Evolutionary conservation across 2,888 invertebrate species (phyloP).

Genomic region (Caenorhabditis drosophilae): DNA sequence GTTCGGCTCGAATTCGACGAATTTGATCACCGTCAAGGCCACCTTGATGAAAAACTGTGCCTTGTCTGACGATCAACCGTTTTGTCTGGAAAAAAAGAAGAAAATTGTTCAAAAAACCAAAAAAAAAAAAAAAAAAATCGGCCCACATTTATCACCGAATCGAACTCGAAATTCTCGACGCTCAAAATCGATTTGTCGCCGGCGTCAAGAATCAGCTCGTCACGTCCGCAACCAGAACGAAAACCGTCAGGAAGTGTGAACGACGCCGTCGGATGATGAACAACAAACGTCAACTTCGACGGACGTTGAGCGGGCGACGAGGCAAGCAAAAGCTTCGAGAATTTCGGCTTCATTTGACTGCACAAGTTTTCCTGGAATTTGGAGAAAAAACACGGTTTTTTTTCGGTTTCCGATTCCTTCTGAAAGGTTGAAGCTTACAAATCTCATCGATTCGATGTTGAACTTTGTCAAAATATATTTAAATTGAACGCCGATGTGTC

Average conservation of each 20-base stretch:
- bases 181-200: slow-evolving; percentile 18
- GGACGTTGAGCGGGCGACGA: slow-evolving; percentile 17
- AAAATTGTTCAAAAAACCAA: not conserved
- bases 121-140: not conserved
- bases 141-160: slow-evolving; percentile 15
- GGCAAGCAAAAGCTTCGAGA: slow-evolving; percentile 11
- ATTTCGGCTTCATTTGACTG: slow-evolving; percentile 37
- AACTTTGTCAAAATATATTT: slow-evolving; percentile 15
- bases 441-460: slow-evolving; percentile 14
- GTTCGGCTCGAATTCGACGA: slow-evolving; percentile 6
- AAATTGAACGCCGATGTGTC: slow-evolving; percentile 28
- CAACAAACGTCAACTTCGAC: slow-evolving; percentile 19
- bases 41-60: slow-evolving; percentile 5
- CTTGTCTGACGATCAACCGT: slow-evolving; percentile 16
- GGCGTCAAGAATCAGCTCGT: slow-evolving; percentile 10
- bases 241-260: slow-evolving; percentile 31
- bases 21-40: slow-evolving; percentile 9
- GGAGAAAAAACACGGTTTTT: not conserved
- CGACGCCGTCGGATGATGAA: slow-evolving; percentile 27
- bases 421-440: slow-evolving; percentile 14
- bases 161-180: slow-evolving; percentile 25
- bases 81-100: slow-evolving; percentile 14
- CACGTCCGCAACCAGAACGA: slow-evolving; percentile 16
- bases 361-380: slow-evolving; percentile 28
- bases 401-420: not conserved